Conservation (phyloP, 2,113 vertebrate genomes). For the Mus pahari region DNA sequence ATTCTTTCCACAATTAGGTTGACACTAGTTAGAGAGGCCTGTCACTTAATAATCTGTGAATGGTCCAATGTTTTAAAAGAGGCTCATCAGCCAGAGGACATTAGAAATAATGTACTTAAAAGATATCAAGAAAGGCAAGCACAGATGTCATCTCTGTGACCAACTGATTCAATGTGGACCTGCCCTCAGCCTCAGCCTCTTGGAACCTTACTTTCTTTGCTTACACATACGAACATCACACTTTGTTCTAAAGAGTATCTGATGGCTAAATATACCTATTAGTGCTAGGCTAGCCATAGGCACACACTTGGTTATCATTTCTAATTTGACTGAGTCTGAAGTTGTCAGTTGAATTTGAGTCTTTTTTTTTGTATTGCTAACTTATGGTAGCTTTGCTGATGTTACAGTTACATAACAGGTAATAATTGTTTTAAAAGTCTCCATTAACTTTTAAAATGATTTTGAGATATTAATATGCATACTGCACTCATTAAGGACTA, state of each 20-base stretch:
- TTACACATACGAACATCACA: neutral
- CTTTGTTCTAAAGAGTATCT: neutral
- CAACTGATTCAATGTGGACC: neutral
- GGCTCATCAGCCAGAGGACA: neutral
- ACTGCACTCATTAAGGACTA: neutral
- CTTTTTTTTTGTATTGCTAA: neutral
- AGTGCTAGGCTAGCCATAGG: neutral
- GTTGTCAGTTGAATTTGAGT: neutral
- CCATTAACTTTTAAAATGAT: neutral
- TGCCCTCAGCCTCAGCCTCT: neutral
- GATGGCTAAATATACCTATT: neutral
- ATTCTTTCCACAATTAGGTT: neutral
- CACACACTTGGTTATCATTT: neutral
- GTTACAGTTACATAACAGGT: neutral
- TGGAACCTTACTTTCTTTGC: neutral
- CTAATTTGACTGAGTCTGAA: neutral
- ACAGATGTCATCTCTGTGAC: neutral
- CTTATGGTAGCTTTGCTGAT: slow-evolving; percentile 30
- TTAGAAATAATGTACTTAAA: neutral
- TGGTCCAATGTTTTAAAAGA: neutral
- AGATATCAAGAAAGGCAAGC: neutral
- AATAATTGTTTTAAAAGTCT: neutral
- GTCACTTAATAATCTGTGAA: neutral
- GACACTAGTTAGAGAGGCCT: neutral
- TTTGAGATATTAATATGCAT: neutral